These are phyloP conservation scores for Dicaeum eximium DNA, from an alignment of 2,113 vertebrate genomes.

Conservation along the genomic window DNA sequence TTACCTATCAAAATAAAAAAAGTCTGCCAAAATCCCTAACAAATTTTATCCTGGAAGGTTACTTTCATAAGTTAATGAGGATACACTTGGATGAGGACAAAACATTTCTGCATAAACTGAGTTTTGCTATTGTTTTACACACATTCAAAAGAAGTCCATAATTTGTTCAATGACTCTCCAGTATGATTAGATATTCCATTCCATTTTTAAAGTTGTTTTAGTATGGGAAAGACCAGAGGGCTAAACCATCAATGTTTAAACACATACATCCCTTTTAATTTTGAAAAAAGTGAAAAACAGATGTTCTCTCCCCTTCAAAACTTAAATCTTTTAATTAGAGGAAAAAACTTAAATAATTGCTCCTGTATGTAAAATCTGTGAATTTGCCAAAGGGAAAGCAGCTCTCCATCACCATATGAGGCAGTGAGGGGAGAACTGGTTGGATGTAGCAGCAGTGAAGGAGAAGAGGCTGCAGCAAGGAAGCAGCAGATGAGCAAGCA, in stretches of 20 bases:
- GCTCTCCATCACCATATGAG: fast-evolving
- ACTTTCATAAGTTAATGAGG: background rate
- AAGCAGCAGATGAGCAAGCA: background rate
- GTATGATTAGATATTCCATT: background rate
- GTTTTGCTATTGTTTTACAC: background rate
- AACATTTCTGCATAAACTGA: background rate
- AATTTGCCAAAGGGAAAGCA: background rate
- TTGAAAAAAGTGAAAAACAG: background rate
- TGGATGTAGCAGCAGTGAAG: background rate
- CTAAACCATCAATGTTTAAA: background rate
- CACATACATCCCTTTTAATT: background rate
- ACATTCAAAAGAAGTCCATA: background rate
- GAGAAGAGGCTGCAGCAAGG: background rate
- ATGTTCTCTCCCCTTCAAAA: background rate
- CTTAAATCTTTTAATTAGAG: background rate
- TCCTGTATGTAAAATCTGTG: background rate
- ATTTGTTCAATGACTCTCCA: background rate
- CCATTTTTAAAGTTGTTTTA: background rate
- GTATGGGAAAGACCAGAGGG: background rate
- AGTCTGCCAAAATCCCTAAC: background rate
- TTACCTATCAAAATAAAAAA: background rate
- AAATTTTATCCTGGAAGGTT: background rate
- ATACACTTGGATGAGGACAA: background rate
- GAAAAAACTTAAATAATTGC: background rate
- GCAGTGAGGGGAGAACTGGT: fast-evolving